Evolutionary conservation across 2,888 invertebrate species (phyloP), one percentile per base, ranked within the genome.

Genomic region (Tachina grossa): DNA sequence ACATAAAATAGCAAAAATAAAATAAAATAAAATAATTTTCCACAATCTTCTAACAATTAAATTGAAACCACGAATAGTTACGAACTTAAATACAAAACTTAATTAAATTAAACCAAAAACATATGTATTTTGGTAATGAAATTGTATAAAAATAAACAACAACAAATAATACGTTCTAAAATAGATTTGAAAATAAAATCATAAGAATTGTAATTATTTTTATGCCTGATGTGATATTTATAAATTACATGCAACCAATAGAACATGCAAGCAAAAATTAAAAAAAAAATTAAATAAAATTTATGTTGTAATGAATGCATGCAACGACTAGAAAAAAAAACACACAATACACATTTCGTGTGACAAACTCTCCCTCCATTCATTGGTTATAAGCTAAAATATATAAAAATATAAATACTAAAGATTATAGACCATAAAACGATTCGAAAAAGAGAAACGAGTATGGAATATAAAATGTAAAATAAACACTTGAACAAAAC

Each of bases 151-250:
- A 47, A 6, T 16, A 61, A 43, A 47, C 5, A 49, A 22, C 6
- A 16, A 14, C 16, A 6, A 13, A 16, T 49, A 39, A 13, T 31
- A 31, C 31, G 6, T 49, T 65, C 45, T 45, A 65, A 77, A 66
- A 31, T 47, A 1, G 57, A 59, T 19, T 55, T 57, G 1, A 49
- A 65, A 80, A 45, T n/a, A 57, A 69, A 65, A 5, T 1, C 6
- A 19, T 45, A 45, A 31, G 14, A 41, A 59, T 14, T 10, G 53
- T 22, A 63, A 76, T 59, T 74, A 51, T 14, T 66, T 66, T 51
- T 53, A 69, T 63, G 85, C 74, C 74, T 75, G 74, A 78, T 74
- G 69, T 81, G 55, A 63, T 74, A n/a, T n/a, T n/a, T n/a, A 75
- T 69, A 19, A 71, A 61, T 61, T 63, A 53, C 59, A 69, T 77